Conservation (phyloP, 2,797 vertebrate species). For the Leptodactylus fallax region DNA sequence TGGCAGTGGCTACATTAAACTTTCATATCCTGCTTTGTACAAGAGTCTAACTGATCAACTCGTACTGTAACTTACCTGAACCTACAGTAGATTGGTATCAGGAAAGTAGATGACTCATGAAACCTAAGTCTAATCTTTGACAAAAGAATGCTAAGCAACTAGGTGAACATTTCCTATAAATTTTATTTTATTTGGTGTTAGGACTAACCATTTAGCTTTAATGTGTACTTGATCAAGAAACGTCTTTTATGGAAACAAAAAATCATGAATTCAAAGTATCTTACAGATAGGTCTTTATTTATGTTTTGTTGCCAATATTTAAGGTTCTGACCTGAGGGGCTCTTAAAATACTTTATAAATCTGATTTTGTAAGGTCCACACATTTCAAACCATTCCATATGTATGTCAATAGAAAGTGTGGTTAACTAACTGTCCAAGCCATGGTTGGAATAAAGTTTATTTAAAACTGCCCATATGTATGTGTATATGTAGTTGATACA, state of each 20-base stretch:
- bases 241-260: not conserved
- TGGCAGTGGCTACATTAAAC: not conserved
- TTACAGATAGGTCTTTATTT: not conserved
- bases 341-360: not conserved
- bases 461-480: not conserved
- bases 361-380: not conserved
- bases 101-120: not conserved
- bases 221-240: not conserved
- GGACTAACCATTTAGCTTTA: not conserved
- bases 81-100: not conserved
- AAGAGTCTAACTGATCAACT: not conserved
- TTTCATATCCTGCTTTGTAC: not conserved
- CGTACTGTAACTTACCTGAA: not conserved
- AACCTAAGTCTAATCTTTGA: not conserved
- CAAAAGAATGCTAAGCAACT: not conserved
- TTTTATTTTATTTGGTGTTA: not conserved
- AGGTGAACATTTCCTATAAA: not conserved
- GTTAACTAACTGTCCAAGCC: not conserved
- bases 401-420: not conserved
- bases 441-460: not conserved
- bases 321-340: not conserved
- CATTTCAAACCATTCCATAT: not conserved
- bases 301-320: not conserved
- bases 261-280: not conserved
- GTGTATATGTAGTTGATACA: not conserved